These are phyloP conservation scores for Centropus unirufus DNA, from an alignment of 2,113 vertebrate species.

Conservation along the genomic window DNA sequence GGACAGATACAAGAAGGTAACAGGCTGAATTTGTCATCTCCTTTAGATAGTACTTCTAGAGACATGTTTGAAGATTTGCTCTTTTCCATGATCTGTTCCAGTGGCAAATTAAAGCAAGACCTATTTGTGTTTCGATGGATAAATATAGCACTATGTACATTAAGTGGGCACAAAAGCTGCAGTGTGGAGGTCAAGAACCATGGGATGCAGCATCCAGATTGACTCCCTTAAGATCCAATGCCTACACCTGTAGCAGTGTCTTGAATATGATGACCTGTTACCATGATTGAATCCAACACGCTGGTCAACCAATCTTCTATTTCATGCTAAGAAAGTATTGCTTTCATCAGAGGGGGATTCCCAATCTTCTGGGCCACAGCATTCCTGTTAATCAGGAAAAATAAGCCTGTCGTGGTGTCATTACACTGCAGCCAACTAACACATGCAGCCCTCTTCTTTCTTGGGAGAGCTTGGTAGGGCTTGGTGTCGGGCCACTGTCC, in stretches of 20 bases:
- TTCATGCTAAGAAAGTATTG: background rate
- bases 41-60: background rate
- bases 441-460: background rate
- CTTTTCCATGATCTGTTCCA: background rate
- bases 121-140: background rate
- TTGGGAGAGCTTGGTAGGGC: background rate
- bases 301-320: background rate
- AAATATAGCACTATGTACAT: background rate
- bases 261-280: background rate
- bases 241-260: background rate
- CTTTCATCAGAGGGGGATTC: background rate
- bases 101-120: background rate
- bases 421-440: background rate
- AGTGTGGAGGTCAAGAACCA: background rate
- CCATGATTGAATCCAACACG: background rate
- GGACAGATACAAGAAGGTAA: constrained; percentile 94
- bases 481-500: background rate
- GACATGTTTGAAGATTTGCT: background rate
- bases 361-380: background rate
- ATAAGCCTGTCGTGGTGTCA: background rate
- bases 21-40: background rate
- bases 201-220: background rate
- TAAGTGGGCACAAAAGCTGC: background rate
- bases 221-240: background rate
- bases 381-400: background rate